A percentile compares a stretch with the other conserved stretches of the same genome.
phyloP scores from a whole-genome alignment of 1,140 invertebrate species.

The Adelges cooleyi region DNA sequence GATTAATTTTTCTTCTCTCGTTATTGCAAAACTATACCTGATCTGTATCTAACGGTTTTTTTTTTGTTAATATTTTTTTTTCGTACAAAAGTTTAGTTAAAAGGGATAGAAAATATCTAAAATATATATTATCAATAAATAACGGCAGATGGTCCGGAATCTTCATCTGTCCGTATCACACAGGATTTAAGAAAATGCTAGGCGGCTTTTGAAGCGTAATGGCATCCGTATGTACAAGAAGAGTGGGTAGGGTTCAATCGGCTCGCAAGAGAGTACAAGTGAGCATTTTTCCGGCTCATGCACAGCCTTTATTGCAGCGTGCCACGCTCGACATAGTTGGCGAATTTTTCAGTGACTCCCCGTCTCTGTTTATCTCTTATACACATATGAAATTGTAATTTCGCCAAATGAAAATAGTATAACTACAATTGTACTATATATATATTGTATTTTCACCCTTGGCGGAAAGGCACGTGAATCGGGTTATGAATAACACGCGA shows the following conservation, averaged over 20 bases:
- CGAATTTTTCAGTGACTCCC: too few relatives aligned
- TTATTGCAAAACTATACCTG: too few relatives aligned
- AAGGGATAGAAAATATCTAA: too few relatives aligned
- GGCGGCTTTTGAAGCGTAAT: slow-evolving; percentile 20
- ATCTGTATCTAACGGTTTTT: too few relatives aligned
- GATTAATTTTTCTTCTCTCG: too few relatives aligned
- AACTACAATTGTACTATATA: too few relatives aligned
- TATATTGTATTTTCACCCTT: neutral
- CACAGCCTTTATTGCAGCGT: slow-evolving; percentile 25
- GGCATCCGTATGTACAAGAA: neutral
- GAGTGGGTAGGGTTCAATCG: neutral
- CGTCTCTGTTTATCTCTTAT: too few relatives aligned
- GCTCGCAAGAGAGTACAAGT: slow-evolving; percentile 15
- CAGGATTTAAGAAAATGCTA: neutral
- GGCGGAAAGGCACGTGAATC: neutral
- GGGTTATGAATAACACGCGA: slow-evolving; percentile 22
- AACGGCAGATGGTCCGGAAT: neutral
- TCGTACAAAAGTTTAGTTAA: too few relatives aligned
- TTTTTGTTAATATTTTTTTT: too few relatives aligned
- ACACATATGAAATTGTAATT: slow-evolving; percentile 3
- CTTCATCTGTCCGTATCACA: neutral
- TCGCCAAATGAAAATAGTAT: slow-evolving; percentile 1
- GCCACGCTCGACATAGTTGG: slow-evolving; percentile 1
- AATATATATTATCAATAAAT: slow-evolving; percentile 23
- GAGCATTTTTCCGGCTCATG: slow-evolving; percentile 18